Evolutionary conservation across 1,140 invertebrate genomes (phyloP).

Genomic region (Drosophila pallidifrons): DNA sequence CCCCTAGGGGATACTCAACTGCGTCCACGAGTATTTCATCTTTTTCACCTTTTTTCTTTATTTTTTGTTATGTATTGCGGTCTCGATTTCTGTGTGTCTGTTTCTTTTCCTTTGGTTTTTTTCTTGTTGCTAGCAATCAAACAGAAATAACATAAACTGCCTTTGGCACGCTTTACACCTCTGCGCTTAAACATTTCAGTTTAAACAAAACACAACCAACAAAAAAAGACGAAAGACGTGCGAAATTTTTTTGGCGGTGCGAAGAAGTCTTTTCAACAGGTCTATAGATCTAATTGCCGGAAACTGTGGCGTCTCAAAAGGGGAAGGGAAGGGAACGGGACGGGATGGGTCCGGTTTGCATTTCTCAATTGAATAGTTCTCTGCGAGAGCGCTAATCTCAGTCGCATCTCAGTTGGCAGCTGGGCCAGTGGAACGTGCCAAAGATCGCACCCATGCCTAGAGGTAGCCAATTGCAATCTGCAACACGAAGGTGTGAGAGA

Average conservation of each 20-base stretch:
- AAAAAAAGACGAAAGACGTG: conserved; percentile 40
- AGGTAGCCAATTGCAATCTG: conserved; percentile 28
- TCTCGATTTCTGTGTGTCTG: conserved; percentile 27
- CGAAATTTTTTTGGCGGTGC: conserved; percentile 52
- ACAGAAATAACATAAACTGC: conserved; percentile 61
- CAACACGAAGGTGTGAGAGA: conserved; percentile 68
- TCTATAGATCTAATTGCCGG: conserved; percentile 26
- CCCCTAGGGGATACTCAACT: conserved; percentile 24
- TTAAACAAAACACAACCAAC: conserved; percentile 66
- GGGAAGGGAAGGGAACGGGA: neutral
- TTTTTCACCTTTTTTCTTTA: conserved; percentile 12
- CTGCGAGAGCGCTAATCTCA: conserved; percentile 21
- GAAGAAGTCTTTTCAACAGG: conserved; percentile 74
- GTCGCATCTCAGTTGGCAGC: conserved; percentile 1
- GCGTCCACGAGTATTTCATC: conserved; percentile 28
- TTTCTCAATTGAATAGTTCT: conserved; percentile 47
- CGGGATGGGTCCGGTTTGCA: neutral
- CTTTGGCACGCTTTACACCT: conserved; percentile 79
- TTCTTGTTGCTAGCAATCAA: conserved; percentile 34
- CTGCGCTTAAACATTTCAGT: conserved; percentile 48
- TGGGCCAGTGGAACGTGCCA: conserved; percentile 59
- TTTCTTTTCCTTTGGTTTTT: conserved; percentile 32
- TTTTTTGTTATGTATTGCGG: too few species aligned
- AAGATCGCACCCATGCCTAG: conserved; percentile 13
- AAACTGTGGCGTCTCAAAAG: neutral